Evolutionary conservation across 2,113 vertebrate species (phyloP), one percentile per base, ranked within the genome.

Genomic region (Mohoua ochrocephala): DNA sequence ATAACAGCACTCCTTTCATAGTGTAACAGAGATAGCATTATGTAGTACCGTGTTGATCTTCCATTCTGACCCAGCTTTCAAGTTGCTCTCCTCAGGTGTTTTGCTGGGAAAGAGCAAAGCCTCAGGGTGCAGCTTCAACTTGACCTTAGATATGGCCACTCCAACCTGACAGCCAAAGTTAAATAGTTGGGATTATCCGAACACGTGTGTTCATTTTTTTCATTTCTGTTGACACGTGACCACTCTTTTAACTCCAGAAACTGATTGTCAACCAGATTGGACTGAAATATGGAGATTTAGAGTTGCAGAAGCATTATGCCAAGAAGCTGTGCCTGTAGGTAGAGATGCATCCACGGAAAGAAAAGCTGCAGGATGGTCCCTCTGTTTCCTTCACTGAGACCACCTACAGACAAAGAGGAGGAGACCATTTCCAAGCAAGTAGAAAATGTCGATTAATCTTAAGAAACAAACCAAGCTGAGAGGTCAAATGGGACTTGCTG

Each of bases 1-100:
- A 45, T 60, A 80, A 59, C 6, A 42, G n/a, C 0, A 0, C 5
- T 68, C 10, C 7, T 93, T 85, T 73, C n/a, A 22, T 4, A 44
- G 13, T 49, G 13, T n/a, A 69, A 31, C 27, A 76, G 30, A 93
- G 12, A 56, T 2, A 69, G 41, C 16, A 35, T 10, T 73, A 1
- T 15, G 20, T 35, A 76, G 39, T 28, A 16, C 16, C 45, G 13
- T 60, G 21, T 44, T 82, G 84, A 39, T 45, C 68, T 76, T 80
- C 28, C 27, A 10, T 49, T 83, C 49, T 57, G 39, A 70, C 10
- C 19, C 50, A 67, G 28, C 23, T 94, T 90, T 85, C 85, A 86
- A 47, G 28, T 15, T 84, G 3, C 11, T 76, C 50, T 88, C 47
- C 24, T 78, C 33, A 60, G 9, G 16, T 71, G 13, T 88, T 93